A percentile compares a stretch with the other conserved stretches of the same genome.
phyloP scores from a whole-genome alignment of 1,140 invertebrate genomes.

The Antheraea mylitta region DNA sequence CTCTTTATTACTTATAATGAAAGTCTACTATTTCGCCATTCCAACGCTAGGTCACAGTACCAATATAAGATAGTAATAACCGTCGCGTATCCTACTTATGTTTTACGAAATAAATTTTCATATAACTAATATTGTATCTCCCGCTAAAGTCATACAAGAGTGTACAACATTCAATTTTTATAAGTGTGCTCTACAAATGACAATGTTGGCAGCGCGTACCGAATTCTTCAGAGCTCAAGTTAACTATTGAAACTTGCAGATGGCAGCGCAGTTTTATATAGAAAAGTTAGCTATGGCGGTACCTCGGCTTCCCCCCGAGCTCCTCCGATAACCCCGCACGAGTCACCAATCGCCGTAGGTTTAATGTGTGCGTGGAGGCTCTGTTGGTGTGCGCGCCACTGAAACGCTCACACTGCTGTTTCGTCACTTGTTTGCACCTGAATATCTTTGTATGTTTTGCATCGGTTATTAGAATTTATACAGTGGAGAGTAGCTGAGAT shows the following conservation, averaged over 20 bases:
- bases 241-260: conserved; percentile 77
- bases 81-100: conserved; percentile 26
- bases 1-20: conserved; percentile 22
- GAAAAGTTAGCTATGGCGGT: conserved; percentile 52
- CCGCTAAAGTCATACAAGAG: conserved; percentile 51
- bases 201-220: conserved; percentile 69
- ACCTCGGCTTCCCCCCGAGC: conserved; percentile 31
- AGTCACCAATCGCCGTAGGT: conserved; percentile 23
- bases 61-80: conserved; percentile 46
- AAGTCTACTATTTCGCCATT: conserved; percentile 6
- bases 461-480: conserved; percentile 30
- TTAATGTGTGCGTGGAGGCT: conserved; percentile 33
- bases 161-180: conserved; percentile 66
- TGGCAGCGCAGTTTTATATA: conserved; percentile 74
- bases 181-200: conserved; percentile 43
- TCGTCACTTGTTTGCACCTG: conserved; percentile 31
- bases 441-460: conserved; percentile 43
- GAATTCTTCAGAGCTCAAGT: conserved; percentile 67
- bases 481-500: neutral
- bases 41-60: neutral
- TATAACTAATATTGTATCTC: conserved; percentile 49
- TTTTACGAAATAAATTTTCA: conserved; percentile 38
- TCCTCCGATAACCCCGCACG: conserved; percentile 23
- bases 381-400: conserved; percentile 39
- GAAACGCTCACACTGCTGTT: conserved; percentile 40